Evolutionary conservation across 2,113 vertebrate genomes (phyloP), one percentile per base, ranked within the genome.

Genomic region (Oplegnathus fasciatus): DNA sequence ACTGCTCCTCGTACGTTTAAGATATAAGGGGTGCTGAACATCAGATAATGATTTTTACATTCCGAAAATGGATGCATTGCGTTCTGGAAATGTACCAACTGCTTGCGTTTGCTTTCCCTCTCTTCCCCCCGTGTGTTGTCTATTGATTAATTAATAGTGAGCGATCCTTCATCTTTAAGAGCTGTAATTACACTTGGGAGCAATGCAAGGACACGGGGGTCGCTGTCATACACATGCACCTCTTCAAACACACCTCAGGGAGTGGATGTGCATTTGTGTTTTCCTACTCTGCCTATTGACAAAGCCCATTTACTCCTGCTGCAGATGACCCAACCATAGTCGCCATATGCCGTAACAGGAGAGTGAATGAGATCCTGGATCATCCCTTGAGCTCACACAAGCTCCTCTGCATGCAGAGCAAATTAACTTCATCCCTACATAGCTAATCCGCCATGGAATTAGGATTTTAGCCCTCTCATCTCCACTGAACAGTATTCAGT

Each of bases 101-200:
- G 89, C 75, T 68, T 78, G 67, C 37, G 42, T 91, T 71, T 52
- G 70, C 86, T 55, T 70, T 84, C 55, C 62, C 50, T 75, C 57
- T 52, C 86, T 34, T 30, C 50, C 37, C 37, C 70, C 65, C 60
- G 77, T 72, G 74, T 71, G 76, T 74, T 86, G 85, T 88, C 85
- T 90, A 94, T 95, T 94, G 94, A 95, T 94, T 94, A 92, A 95
- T 94, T 94, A 94, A 92, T 84, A 84, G 83, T 64, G 75, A 90
- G 87, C 83, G 83, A 82, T 79, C 86, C 86, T 86, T 90, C 91
- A 90, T 89, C 85, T 89, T 92, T 86, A 88, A 89, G 64, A 75
- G 60, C 85, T 83, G 80, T 91, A 89, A 88, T 91, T 88, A 91
- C 83, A 82, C 80, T 20, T 0, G 44, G 67, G 87, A 86, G 65